Base-by-base conservation (phyloP, 2,888 invertebrate species). In the Rhingia campestris region DNA sequence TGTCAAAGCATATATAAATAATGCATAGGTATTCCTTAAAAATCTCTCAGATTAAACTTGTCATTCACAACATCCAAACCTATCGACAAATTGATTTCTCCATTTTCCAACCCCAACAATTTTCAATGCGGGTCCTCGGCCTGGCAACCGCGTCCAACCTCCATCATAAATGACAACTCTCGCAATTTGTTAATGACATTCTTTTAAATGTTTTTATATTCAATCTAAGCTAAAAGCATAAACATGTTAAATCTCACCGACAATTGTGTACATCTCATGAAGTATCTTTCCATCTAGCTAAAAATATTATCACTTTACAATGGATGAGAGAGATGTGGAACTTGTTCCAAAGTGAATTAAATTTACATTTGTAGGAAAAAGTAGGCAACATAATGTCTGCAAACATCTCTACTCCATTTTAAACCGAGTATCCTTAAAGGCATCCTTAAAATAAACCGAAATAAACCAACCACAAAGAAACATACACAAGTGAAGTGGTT, bases 381-480 rank as follows among this genome's bases (percentile, higher is more conserved):
- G 14, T 12, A 35, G 33, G 12, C 6, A 39, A 51, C 64, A 14
- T 41, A 32, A 64, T 30, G 22, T 22, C 64, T 41, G 35, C 37
- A 9, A 14, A 30, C 30, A n/a, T 12, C 33, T 6, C 47, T 53
- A 58, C 58, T 45, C 22, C 45, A 41, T 10, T n/a, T 35, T 56
- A 32, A 10, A 39, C 56, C 61, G 54, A 33, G 69, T 61, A 43
- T 43, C 72, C 59, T 64, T 32, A 66, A 37, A 6, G 51, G 41
- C 39, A 59, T 53, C 66, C 59, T 45, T 14, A 47, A 53, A 76
- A 61, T 14, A 64, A 49, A 22, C 49, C 37, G 12, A 47, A 22
- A 39, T 12, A 22, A 14, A 14, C 22, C 43, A 14, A 10, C 30
- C 9, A 45, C 30, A 49, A 33, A 70, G 41, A 47, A 39, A 61